phyloP scores from a whole-genome alignment of 2,113 vertebrate species.

The Larimichthys crocea region DNA sequence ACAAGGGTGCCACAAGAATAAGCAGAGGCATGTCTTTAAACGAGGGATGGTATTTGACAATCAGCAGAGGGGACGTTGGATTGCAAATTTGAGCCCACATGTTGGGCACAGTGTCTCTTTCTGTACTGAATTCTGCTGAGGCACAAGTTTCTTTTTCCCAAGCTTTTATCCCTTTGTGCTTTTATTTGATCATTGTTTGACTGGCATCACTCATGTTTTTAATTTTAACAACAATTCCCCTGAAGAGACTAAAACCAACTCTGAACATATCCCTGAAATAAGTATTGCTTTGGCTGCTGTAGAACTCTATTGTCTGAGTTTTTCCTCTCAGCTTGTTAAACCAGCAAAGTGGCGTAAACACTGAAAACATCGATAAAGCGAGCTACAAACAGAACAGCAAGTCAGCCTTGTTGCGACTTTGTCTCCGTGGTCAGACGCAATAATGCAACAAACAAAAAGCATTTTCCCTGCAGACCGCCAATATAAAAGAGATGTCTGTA shows the following conservation, averaged over 20 bases:
- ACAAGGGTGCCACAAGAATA: constrained; percentile 36
- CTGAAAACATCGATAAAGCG: background rate
- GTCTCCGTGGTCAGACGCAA: background rate
- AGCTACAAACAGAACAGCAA: background rate
- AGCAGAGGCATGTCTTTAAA: constrained; percentile 19
- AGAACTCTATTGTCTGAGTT: background rate
- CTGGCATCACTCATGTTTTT: constrained; percentile 1
- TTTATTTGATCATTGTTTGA: constrained; percentile 3
- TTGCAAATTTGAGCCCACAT: constrained; percentile 28
- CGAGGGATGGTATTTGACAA: constrained; percentile 32
- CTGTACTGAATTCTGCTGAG: background rate
- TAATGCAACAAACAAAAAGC: constrained; percentile 1
- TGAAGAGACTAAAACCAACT: constrained; percentile 14
- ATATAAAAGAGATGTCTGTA: background rate
- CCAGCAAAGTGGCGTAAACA: constrained; percentile 3
- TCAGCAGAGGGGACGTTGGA: constrained; percentile 43
- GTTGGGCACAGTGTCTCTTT: background rate
- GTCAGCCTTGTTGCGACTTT: background rate
- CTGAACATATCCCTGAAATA: background rate
- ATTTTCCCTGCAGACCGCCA: background rate
- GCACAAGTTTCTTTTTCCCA: background rate
- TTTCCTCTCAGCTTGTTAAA: background rate
- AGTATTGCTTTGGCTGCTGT: background rate
- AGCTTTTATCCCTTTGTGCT: constrained; percentile 1
- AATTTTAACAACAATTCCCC: constrained; percentile 4